A percentile compares a stretch with the other conserved stretches of the same genome.
These are phyloP conservation scores for Eueides isabella DNA, from an alignment of 1,140 invertebrate species.

Conservation along the genomic window DNA sequence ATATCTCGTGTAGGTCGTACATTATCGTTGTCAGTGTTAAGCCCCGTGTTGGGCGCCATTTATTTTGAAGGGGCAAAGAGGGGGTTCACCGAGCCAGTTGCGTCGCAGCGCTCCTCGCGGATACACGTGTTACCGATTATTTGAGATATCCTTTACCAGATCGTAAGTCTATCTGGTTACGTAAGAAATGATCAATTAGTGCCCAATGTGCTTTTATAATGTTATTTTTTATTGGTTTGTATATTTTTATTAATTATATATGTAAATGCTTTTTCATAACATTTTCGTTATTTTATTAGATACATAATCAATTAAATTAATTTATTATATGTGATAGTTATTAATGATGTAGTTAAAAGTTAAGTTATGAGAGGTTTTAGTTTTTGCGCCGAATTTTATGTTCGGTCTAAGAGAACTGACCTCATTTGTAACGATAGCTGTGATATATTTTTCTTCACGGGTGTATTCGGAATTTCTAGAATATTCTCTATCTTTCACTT, in stretches of 20 bases:
- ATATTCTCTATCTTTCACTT: neutral
- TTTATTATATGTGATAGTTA: neutral
- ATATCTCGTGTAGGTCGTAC: neutral
- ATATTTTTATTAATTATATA: neutral
- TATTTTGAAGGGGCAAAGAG: constrained; percentile 43
- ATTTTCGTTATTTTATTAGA: neutral
- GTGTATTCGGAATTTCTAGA: neutral
- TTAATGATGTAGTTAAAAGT: neutral
- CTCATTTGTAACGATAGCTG: constrained; percentile 2
- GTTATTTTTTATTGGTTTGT: constrained; percentile 27
- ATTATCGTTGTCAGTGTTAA: constrained; percentile 25
- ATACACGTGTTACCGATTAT: constrained; percentile 42
- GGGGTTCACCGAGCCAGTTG: constrained; percentile 58
- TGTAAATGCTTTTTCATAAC: constrained; percentile 5
- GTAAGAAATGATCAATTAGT: constrained; percentile 46
- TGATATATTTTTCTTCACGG: neutral
- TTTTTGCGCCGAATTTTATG: neutral
- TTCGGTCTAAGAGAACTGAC: neutral
- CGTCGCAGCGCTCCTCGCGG: constrained; percentile 63
- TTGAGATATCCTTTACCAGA: constrained; percentile 53
- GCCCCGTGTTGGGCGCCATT: constrained; percentile 64
- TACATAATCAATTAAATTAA: neutral
- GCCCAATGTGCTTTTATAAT: constrained; percentile 34
- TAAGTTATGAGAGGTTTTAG: neutral
- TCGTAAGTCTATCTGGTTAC: constrained; percentile 65